Evolutionary conservation across 2,797 vertebrate genomes (phyloP), one percentile per base, ranked within the genome.

Genomic region (Pantherophis alleghaniensis): DNA sequence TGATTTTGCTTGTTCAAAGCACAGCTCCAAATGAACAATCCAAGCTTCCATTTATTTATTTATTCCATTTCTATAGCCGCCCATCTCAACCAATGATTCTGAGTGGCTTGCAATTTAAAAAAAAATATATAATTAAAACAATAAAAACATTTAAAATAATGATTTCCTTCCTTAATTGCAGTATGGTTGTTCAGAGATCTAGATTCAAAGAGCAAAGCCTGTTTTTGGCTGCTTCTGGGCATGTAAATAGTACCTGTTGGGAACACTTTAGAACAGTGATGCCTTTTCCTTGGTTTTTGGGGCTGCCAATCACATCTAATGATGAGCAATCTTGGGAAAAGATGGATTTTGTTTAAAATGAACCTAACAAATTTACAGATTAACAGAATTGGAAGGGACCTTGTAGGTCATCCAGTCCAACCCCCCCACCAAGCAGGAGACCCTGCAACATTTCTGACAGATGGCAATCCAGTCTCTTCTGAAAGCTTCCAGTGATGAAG

Each of bases 21-120:
- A 60, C 37, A 61, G n/a, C 89, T 93, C 91, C 94, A 93, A 90
- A 93, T 26, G 88, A 92, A 83, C 3, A 83, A 12, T 12, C 42
- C 20, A 12, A 83, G 42, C 74, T 83, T 83, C 28, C 28, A 69
- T 69, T 69, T 69, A 69, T 69, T 69, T 69, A 69, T 69, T 32
- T 69, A 69, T 69, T 69, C 66, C 66, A 69, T 69, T 69, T 69
- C 14, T 69, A 69, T 69, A 69, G 66, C n/a, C n/a, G 0, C n/a
- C 32, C 69, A 74, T 9, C 32, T 74, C 69, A 74, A 37, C 37
- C 69, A 20, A 37, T 74, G 69, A 74, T 7, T 74, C 69, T 74
- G 69, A 16, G 69, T 74, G 32, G 32, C 69, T 74, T 74, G 32
- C 69, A 37, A 37, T 74, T 37, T 5, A 1, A 42, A 42, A 42